Conservation (phyloP, 2,113 vertebrate genomes). For the Boleophthalmus pectinirostris region DNA sequence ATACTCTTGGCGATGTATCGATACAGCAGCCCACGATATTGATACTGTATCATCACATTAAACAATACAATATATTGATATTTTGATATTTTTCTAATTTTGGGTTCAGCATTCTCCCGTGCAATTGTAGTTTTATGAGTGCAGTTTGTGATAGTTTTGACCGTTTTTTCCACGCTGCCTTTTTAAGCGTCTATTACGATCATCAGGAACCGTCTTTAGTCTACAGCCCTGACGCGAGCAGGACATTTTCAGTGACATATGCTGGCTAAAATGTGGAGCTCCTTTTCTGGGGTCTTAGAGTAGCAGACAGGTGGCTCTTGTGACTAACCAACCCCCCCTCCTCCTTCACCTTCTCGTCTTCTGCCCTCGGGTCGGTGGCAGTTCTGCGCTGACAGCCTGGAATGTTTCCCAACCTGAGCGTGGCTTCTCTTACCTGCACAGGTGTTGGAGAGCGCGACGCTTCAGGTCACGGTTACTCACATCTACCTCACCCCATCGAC, state of each 20-base stretch:
- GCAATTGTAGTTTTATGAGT: too few relatives aligned
- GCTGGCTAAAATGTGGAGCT: not conserved
- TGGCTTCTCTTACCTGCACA: slow-evolving; percentile 27
- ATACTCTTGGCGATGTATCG: too few relatives aligned
- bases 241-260: not conserved
- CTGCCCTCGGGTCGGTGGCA: slow-evolving; percentile 23
- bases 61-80: too few relatives aligned
- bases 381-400: slow-evolving; percentile 30
- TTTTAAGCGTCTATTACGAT: too few relatives aligned
- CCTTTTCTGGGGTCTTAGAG: not conserved
- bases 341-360: slow-evolving; percentile 45
- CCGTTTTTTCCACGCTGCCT: too few relatives aligned
- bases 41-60: too few relatives aligned
- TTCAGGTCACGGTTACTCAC: slow-evolving; percentile 17
- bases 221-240: too few relatives aligned
- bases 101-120: too few relatives aligned
- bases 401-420: slow-evolving; percentile 45
- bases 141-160: too few relatives aligned
- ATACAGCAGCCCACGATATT: too few relatives aligned
- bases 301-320: not conserved
- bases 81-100: too few relatives aligned
- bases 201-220: too few relatives aligned
- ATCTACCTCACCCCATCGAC: not conserved
- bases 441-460: slow-evolving; percentile 25
- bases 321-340: slow-evolving; percentile 19